phyloP scores from a whole-genome alignment of 2,797 vertebrate species.

The Gambusia yucatana region DNA sequence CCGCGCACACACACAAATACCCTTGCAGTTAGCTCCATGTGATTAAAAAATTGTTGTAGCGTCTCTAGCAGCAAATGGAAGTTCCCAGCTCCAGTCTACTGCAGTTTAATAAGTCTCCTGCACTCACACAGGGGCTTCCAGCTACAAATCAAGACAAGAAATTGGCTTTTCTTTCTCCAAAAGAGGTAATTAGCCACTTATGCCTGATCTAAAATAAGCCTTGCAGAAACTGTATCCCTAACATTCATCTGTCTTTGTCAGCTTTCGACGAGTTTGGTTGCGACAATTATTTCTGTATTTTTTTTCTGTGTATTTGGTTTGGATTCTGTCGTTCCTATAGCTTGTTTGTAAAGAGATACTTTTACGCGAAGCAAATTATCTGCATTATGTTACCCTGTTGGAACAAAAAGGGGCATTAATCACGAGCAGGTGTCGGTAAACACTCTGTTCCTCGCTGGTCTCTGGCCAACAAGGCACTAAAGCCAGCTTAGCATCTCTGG shows the following conservation, averaged over 20 bases:
- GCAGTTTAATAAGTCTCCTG: slow-evolving; percentile 18
- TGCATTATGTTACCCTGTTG: background rate
- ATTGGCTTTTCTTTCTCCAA: slow-evolving; percentile 15
- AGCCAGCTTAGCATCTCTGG: slow-evolving; percentile 49
- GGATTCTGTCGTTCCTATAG: background rate
- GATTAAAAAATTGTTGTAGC: slow-evolving; percentile 30
- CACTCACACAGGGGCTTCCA: slow-evolving; percentile 16
- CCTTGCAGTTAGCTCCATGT: slow-evolving; percentile 10
- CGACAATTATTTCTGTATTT: background rate
- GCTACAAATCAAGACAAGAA: slow-evolving; percentile 20
- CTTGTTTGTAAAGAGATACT: background rate
- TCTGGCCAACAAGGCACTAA: slow-evolving; percentile 35
- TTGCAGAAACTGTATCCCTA: background rate
- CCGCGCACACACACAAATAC: background rate
- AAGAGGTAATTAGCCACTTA: slow-evolving; percentile 15
- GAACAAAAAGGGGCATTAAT: slow-evolving; percentile 17
- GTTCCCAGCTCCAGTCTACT: slow-evolving; percentile 19
- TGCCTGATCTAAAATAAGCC: background rate
- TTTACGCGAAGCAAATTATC: background rate
- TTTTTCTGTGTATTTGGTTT: background rate
- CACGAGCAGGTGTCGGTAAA: slow-evolving; percentile 30
- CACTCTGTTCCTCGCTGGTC: slow-evolving; percentile 25
- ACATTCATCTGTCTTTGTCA: background rate
- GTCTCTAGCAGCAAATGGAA: slow-evolving; percentile 21
- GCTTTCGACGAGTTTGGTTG: background rate